Evolutionary conservation across 2,888 invertebrate genomes (phyloP), one percentile per base, ranked within the genome.

Genomic region (Stegophylla sp.): DNA sequence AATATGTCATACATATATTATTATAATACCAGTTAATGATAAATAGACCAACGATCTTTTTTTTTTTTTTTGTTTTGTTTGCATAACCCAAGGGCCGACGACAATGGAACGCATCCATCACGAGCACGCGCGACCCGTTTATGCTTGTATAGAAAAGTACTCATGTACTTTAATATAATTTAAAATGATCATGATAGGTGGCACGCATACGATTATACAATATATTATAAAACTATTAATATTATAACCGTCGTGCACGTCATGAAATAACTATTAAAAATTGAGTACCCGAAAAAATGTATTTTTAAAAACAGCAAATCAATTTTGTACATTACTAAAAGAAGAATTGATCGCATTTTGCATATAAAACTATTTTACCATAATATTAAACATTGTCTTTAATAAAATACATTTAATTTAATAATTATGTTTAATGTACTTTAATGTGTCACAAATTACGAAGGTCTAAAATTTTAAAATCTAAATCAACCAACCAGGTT

Each of bases 1-100:
- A 79, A 71, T 79, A 79, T 79, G 79, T 79, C 79, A 63, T 69
- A 69, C 34, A 61, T n/a, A 76, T 66, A 51, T 75, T 41, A 48
- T 48, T 67, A 67, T 79, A 79, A 79, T 79, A 79, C 79, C 59
- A n/a, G 71, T 69, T 79, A 79, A 71, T 79, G 79, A 79, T 79
- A 79, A 79, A 79, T 79, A 71, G 79, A 48, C 79, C 61, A 41
- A 71, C 51, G 79, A 79, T 61, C 61, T 79, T 67, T 26, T 63
- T 72, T 53, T 53, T 72, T 51, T 45, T 28, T 28, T 63, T 63
- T 69, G 48, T 77, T 69, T 77, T 77, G 77, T 77, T 77, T 69
- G 77, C 77, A 69, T 59, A 77, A 59, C 13, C 45, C 34, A 26
- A 76, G 77, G 69, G 69, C 77, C 59, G 59, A 26, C 59, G 77